Percentiles rank a stretch among this genome's conserved stretches.
Conservation (phyloP, 1,140 invertebrate genomes). For the Mylabris phalerata region DNA sequence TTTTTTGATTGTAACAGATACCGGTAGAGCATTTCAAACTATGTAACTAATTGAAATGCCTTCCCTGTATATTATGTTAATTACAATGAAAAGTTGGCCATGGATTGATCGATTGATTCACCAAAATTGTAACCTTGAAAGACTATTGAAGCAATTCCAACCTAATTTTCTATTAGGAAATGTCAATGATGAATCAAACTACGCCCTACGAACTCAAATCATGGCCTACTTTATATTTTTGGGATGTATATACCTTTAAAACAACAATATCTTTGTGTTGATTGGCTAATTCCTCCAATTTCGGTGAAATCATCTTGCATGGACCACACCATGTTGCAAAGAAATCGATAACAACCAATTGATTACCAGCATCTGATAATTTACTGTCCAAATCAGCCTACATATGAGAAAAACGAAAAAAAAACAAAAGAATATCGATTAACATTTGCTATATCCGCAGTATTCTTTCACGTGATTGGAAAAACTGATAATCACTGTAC, state of each 20-base stretch:
- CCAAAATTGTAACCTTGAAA: too few species aligned
- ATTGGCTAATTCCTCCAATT: conserved; percentile 57
- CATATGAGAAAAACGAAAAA: conserved; percentile 11
- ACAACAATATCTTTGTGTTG: conserved; percentile 47
- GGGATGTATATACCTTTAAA: conserved; percentile 26
- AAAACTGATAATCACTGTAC: too few species aligned
- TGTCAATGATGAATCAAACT: neutral
- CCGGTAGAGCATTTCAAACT: too few species aligned
- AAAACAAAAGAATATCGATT: conserved; percentile 1
- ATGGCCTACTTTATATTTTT: too few species aligned
- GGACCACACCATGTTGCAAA: conserved; percentile 83
- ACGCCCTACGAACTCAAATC: neutral
- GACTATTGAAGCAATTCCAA: too few species aligned
- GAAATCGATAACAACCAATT: conserved; percentile 84
- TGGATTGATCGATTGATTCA: too few species aligned
- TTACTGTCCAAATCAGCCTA: conserved; percentile 61
- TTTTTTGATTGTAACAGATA: too few species aligned
- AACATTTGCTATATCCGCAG: too few species aligned
- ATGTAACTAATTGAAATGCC: too few species aligned
- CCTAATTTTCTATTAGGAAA: neutral
- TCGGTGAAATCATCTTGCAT: conserved; percentile 87
- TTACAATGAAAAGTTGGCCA: too few species aligned
- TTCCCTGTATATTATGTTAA: too few species aligned
- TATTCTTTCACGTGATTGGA: too few species aligned
- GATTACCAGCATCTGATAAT: conserved; percentile 67